phyloP scores from a whole-genome alignment of 2,888 invertebrate genomes.

The Tenthredo scrophulariae region DNA sequence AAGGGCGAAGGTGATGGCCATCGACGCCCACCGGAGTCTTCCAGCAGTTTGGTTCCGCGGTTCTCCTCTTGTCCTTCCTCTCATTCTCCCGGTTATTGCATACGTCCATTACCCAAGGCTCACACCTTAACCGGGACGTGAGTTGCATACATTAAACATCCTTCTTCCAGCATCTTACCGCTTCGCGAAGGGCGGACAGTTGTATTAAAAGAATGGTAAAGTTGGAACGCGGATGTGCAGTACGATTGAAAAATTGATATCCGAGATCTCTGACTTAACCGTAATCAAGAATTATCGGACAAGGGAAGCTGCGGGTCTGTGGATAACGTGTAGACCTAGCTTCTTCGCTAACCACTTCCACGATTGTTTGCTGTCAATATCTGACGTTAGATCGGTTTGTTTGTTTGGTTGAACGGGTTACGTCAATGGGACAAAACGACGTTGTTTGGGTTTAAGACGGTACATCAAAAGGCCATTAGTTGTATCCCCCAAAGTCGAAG shows the following conservation, averaged over 20 bases:
- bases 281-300: background rate
- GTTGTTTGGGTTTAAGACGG: slow-evolving; percentile 24
- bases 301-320: background rate
- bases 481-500: background rate
- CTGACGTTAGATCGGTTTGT: background rate
- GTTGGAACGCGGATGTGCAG: background rate
- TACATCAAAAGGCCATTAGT: slow-evolving; percentile 46
- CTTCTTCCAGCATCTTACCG: background rate
- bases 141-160: slow-evolving; percentile 10
- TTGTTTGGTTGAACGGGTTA: slow-evolving; percentile 1
- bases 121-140: slow-evolving; percentile 8
- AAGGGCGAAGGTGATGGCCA: slow-evolving; percentile 9
- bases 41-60: background rate
- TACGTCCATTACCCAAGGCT: slow-evolving; percentile 23
- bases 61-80: background rate
- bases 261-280: background rate
- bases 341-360: background rate
- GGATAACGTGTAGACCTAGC: background rate
- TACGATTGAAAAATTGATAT: background rate
- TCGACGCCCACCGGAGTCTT: background rate
- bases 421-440: slow-evolving; percentile 35
- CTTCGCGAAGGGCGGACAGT: slow-evolving; percentile 1
- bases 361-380: background rate
- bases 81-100: background rate
- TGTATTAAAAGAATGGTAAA: background rate